Conservation (phyloP, 1,140 invertebrate genomes). For the Bactericera cockerelli region DNA sequence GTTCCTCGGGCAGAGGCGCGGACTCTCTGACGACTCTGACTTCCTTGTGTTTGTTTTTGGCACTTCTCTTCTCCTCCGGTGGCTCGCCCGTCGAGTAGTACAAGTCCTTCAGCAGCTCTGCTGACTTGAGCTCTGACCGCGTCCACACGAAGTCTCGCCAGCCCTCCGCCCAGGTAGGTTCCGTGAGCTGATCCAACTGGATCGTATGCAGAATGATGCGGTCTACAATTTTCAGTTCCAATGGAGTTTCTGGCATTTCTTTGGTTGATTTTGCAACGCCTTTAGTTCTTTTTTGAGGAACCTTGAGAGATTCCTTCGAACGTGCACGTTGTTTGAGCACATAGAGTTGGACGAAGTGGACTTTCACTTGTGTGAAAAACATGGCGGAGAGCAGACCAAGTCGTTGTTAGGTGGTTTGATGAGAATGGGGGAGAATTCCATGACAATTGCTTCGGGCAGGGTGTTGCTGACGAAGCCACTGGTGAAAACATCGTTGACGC, state of each 20-base stretch:
- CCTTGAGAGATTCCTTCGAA: background rate
- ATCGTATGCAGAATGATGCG: background rate
- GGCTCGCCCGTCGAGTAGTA: background rate
- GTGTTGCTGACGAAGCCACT: background rate
- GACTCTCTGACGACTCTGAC: background rate
- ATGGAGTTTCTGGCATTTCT: background rate
- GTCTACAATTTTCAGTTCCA: background rate
- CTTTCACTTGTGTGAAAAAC: background rate
- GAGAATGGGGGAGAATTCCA: background rate
- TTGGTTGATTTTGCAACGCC: background rate
- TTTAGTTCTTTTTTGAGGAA: background rate
- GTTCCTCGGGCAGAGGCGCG: background rate
- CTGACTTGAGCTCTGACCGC: background rate
- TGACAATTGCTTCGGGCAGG: background rate
- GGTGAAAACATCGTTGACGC: no score
- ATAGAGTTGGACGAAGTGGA: background rate
- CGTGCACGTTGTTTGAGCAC: background rate
- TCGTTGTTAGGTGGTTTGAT: background rate
- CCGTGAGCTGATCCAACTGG: background rate
- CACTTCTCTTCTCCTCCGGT: no score
- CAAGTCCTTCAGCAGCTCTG: background rate
- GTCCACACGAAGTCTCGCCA: background rate
- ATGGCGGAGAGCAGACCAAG: background rate
- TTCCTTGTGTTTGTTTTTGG: background rate
- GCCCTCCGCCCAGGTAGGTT: background rate